Evolutionary conservation across 2,797 vertebrate species (phyloP).

Genomic region (Muscicapa comitata): DNA sequence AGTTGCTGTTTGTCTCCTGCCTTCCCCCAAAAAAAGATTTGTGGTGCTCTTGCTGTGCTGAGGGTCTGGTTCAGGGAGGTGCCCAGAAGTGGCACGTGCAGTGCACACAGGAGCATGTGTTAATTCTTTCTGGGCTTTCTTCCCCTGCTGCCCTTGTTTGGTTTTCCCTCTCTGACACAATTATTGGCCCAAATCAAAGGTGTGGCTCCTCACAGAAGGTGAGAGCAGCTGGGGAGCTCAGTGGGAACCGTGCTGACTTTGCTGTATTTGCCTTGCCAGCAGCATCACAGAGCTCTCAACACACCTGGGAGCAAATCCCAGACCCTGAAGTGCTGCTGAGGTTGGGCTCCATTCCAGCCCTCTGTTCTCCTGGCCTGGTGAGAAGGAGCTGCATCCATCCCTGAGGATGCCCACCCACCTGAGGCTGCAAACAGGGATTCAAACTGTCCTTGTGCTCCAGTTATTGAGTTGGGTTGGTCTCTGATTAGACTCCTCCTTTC

Average conservation of each 20-base stretch:
- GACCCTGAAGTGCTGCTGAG: background rate
- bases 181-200: background rate
- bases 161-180: background rate
- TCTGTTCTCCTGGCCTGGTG: background rate
- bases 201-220: background rate
- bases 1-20: background rate
- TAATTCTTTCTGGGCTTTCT: background rate
- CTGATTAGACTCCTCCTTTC: background rate
- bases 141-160: background rate
- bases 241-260: background rate
- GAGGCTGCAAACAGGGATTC: background rate
- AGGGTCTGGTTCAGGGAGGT: background rate
- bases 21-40: background rate
- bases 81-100: background rate
- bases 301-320: background rate
- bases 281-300: background rate
- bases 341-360: background rate
- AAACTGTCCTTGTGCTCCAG: background rate
- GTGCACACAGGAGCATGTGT: rapidly evolving
- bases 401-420: rapidly evolving
- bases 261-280: background rate
- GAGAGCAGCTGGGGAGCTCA: background rate
- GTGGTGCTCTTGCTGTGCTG: background rate
- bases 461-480: background rate
- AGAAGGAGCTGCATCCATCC: background rate